These are phyloP conservation scores for Intellagama lesueurii DNA, from an alignment of 2,797 vertebrate genomes.

Conservation along the genomic window DNA sequence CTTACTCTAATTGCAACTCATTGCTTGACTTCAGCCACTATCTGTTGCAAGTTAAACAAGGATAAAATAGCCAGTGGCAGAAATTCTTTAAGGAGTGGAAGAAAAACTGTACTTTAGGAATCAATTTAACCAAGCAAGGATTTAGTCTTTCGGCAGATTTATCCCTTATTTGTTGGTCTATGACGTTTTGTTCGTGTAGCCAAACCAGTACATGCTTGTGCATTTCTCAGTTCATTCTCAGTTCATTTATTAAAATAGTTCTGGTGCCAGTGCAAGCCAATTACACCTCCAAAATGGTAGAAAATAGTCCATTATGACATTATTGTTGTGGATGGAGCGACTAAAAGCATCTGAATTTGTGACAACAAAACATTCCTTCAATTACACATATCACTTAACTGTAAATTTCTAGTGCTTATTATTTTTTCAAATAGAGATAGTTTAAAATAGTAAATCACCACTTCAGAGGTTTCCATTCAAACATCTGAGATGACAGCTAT, in stretches of 20 bases:
- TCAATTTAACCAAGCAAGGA: neutral
- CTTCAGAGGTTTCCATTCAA: neutral
- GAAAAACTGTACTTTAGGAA: neutral
- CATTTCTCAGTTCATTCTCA: neutral
- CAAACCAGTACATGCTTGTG: neutral
- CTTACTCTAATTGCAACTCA: no score
- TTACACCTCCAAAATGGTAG: neutral
- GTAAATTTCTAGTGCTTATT: conserved; percentile 24
- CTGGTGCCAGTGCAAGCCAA: neutral
- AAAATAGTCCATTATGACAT: neutral
- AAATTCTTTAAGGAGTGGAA: neutral
- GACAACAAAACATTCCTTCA: conserved; percentile 1
- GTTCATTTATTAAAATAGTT: neutral
- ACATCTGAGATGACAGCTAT: neutral
- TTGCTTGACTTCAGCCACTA: neutral
- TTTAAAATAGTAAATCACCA: conserved; percentile 6
- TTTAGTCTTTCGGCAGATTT: neutral
- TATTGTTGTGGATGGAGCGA: neutral
- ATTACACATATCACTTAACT: neutral
- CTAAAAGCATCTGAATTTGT: conserved; percentile 15
- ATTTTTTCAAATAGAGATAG: neutral
- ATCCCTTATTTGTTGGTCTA: neutral
- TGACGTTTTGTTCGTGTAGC: neutral
- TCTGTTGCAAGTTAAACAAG: neutral
- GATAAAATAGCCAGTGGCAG: neutral